Evolutionary conservation across 2,888 invertebrate species (phyloP), one percentile per base, ranked within the genome.

Genomic region (Zygaena filipendulae): DNA sequence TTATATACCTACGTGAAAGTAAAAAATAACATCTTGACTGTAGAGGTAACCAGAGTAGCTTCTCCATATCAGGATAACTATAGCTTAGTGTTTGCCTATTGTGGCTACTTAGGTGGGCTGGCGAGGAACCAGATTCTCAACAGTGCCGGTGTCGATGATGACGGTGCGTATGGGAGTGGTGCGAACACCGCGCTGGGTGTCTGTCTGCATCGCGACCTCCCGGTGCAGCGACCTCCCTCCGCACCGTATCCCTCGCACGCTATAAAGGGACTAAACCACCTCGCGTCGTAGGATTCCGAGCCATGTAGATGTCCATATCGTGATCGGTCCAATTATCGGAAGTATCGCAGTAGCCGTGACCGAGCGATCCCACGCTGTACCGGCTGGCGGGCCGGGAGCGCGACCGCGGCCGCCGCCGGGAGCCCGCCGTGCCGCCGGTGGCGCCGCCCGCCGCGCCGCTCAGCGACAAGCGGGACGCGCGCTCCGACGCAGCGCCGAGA

Each of bases 281-380:
- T 52, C 92, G 84, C 32, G 92, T 88, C 25, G 92, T 92, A 37
- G 92, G 91, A 77, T 95, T 94, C 54, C 94, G 86, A 34, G 94
- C 91, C 88, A 94, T 93, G 71, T 95, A 95, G 53, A 95, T 94
- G 51, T 95, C 95, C 91, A 95, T 93, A 60, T 95, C 95, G 66
- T 95, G 94, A 70, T 95, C 95, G 47, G 95, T 94, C 95, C 95
- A 95, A 66, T 91, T 91, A 62, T 92, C 92, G 27, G 91, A 90
- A 59, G 92, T 93, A 60, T 93, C 93, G 63, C 92, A 91, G 66
- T 92, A 92, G 62, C 91, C 92, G 52, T 92, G 81, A 23, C 91
- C 92, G 47, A 92, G 87, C 24, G 92, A 92, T 42, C 92, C 92
- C 36, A 90, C 89, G 38, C 88, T 75, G 56, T 87, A 88, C 52